Evolutionary conservation across 2,113 vertebrate genomes (phyloP).

Genomic region (Ciconia maguari): DNA sequence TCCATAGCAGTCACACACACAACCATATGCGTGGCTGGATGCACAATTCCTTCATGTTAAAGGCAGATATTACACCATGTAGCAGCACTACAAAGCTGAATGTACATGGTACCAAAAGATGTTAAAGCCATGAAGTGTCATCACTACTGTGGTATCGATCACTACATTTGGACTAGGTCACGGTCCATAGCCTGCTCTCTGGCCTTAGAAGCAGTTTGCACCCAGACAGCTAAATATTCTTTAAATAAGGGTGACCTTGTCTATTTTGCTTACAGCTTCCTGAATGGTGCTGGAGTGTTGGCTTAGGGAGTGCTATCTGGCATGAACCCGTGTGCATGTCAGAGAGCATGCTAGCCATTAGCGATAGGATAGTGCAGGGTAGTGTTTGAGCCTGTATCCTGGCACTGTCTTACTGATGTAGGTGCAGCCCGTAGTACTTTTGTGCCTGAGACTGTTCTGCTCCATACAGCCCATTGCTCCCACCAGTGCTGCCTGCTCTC

Average conservation of each 20-base stretch:
- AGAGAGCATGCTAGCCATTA: background rate
- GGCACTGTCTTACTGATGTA: too few species aligned
- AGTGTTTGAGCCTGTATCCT: background rate
- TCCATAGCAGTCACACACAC: background rate
- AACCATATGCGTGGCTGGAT: rapidly evolving
- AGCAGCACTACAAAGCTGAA: background rate
- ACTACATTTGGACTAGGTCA: background rate
- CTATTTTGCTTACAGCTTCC: background rate
- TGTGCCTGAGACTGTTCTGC: background rate
- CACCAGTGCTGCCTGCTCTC: background rate
- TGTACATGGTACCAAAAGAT: background rate
- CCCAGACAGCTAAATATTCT: background rate
- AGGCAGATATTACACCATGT: background rate
- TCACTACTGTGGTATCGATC: background rate
- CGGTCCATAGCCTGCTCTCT: background rate
- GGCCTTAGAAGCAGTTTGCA: background rate
- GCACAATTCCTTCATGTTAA: background rate
- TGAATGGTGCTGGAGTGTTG: background rate
- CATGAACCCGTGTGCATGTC: background rate
- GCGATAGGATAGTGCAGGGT: background rate
- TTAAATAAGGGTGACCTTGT: background rate
- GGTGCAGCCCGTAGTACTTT: background rate
- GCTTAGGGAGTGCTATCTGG: background rate
- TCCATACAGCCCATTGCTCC: background rate
- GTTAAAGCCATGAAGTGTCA: background rate